Base-by-base conservation (phyloP, 2,797 vertebrate genomes). In the Dromococcyx pavoninus region DNA sequence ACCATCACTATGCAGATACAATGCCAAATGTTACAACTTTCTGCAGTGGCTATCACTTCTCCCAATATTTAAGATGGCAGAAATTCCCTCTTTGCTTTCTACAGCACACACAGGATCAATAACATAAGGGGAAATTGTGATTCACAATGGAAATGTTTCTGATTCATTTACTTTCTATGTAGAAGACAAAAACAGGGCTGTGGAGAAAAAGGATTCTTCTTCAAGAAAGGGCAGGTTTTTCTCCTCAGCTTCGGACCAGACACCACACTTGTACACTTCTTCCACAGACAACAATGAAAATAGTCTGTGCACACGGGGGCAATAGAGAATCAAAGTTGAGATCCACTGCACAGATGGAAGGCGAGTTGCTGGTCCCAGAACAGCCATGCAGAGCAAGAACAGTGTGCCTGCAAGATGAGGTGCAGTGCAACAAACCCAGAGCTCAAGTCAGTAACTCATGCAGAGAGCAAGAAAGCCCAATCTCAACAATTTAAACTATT, bases 21-120 rank as follows among this genome's bases (percentile, higher is more conserved):
- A 88, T 22, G 71, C 62, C 91, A 93, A 96, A 79, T 60, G 69
- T 88, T 88, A 73, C 60, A 92, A 62, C 54, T 39, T 75, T 62
- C 62, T 75, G 56, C 44, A 70, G 60, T 28, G 71, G 60, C 78
- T 80, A 44, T 28, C 35, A 15, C 25, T 95, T 75, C 85, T 88
- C 43, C 54, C 73, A 78, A 5, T n/a, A 44, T 10, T 86, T 44
- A 56, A 65, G 69, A 50, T 19, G 27, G 58, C 73, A 75, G 76
- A 79, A 88, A 37, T 33, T 78, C 48, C 79, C 94, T 84, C 37
- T 60, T 62, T 18, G 2, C 18, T 73, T 93, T 25, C 62, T 37
- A 60, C 85, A 53, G 70, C 11, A 33, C 46, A 70, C 32, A 69
- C 16, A 71, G 58, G 30, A 74, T 50, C 33, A 7, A 60, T 43